Evolutionary conservation across 2,888 invertebrate genomes (phyloP).

Genomic region (Helleia helle): DNA sequence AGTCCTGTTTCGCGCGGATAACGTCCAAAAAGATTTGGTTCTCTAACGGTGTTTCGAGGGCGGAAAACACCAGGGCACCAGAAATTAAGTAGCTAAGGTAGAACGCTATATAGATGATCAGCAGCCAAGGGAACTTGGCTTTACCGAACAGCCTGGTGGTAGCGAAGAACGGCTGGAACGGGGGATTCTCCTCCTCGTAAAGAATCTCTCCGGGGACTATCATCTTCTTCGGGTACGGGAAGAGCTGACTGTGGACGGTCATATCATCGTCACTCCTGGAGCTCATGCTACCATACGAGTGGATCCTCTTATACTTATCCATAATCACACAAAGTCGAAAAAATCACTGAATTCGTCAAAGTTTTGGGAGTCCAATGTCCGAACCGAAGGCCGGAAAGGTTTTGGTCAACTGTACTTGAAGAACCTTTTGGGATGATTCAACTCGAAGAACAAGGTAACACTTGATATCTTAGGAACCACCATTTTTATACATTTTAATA

Average conservation of each 20-base stretch:
- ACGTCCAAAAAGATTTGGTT: slow-evolving; percentile 65
- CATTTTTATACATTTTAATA: slow-evolving; percentile 68
- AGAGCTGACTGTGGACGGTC: slow-evolving; percentile 60
- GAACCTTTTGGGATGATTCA: slow-evolving; percentile 63
- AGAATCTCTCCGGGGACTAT: slow-evolving; percentile 51
- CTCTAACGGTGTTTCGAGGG: slow-evolving; percentile 78
- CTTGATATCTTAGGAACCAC: slow-evolving; percentile 49
- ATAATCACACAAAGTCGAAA: slow-evolving; percentile 21
- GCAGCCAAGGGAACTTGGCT: slow-evolving; percentile 67
- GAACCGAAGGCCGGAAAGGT: slow-evolving; percentile 21
- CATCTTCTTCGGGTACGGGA: slow-evolving; percentile 60
- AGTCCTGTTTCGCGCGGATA: slow-evolving; percentile 66
- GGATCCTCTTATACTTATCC: slow-evolving; percentile 49
- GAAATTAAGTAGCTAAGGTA: slow-evolving; percentile 76
- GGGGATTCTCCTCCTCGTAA: slow-evolving; percentile 60
- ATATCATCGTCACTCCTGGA: slow-evolving; percentile 62
- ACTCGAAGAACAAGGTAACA: slow-evolving; percentile 57
- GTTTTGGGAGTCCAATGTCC: slow-evolving; percentile 15
- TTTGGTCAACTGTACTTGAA: slow-evolving; percentile 69
- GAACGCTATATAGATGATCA: slow-evolving; percentile 70
- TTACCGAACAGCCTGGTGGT: slow-evolving; percentile 65
- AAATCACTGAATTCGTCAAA: slow-evolving; percentile 10
- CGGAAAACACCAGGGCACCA: slow-evolving; percentile 79
- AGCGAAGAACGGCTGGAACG: slow-evolving; percentile 55
- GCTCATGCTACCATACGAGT: slow-evolving; percentile 62